Evolutionary conservation across 2,888 invertebrate species (phyloP), one percentile per base, ranked within the genome.

Genomic region (Lasioglossum morio): DNA sequence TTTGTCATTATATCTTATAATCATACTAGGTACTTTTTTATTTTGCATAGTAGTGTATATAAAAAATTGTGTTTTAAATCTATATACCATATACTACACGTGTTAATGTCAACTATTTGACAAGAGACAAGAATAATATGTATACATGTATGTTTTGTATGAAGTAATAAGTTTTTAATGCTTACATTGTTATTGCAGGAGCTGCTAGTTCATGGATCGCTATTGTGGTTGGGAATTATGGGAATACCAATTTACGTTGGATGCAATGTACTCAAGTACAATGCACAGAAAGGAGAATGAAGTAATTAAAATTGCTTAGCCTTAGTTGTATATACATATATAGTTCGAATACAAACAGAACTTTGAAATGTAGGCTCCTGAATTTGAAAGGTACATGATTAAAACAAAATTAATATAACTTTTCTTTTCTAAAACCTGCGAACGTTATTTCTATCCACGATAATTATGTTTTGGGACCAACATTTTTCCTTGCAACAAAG

Each of bases 161-260:
- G 10, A 72, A 48, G 16, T 30, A 27, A 43, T 72, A 4, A 30
- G 12, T 34, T 46, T 30, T 10, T 46, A 46, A 46, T 72, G n/a
- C 27, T n/a, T 0, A 0, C 27, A 14, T 63, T 75, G 66, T 43
- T 63, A 27, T 87, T 87, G n/a, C 72, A 89, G 89, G 89, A 89
- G 75, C 70, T 77, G 14, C 0, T 83, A 1, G 1, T 1, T 0
- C 66, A 63, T 34, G 63, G 30, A 30, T 3, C 19, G 76, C 16
- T 1, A 0, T 8, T 0, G n/a, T 79, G 46, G 2, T 0, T 30
- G 0, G 81, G 81, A 27, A 8, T 83, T 0, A 75, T 89, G 77
- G 43, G 4, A 0, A 0, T 70, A 10, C 82, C 89, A 1, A 0
- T 76, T 0, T 88, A 78, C 0, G 19, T 88, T 48, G 0, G 53